Percentiles rank a stretch among this genome's conserved stretches.
These are phyloP conservation scores for Sarcophaga peregrina DNA, from an alignment of 1,140 invertebrate genomes.

Conservation along the genomic window DNA sequence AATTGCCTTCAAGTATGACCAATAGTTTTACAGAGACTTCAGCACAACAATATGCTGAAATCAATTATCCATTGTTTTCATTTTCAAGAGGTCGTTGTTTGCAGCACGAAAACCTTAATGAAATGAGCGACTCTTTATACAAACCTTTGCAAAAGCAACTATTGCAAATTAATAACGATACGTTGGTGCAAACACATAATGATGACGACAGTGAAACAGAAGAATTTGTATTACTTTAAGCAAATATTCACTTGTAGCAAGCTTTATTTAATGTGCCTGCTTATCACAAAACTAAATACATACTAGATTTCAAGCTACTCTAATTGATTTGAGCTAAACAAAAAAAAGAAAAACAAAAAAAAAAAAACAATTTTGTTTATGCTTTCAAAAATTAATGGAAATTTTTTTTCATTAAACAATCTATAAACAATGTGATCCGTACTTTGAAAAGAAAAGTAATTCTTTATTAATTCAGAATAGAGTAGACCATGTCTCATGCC, in stretches of 20 bases:
- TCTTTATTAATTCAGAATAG: background rate
- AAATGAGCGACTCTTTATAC: conserved; percentile 67
- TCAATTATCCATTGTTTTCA: conserved; percentile 84
- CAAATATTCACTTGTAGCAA: background rate
- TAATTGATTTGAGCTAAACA: too few relatives aligned
- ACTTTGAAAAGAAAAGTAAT: background rate
- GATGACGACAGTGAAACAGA: conserved; percentile 78
- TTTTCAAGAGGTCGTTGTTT: conserved; percentile 77
- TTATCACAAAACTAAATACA: conserved; percentile 9
- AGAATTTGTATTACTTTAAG: conserved; percentile 76
- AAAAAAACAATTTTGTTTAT: background rate
- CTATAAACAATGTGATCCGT: background rate
- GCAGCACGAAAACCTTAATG: conserved; percentile 67
- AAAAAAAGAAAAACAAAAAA: background rate
- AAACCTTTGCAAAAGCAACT: conserved; percentile 69
- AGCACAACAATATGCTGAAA: conserved; percentile 64
- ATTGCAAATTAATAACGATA: conserved; percentile 68
- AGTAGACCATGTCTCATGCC: conserved; percentile 6
- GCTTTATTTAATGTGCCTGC: background rate
- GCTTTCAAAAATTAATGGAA: background rate
- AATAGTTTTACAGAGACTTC: conserved; percentile 33
- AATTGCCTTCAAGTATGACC: conserved; percentile 39
- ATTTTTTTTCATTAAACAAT: background rate
- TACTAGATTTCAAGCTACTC: background rate
- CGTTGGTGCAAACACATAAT: conserved; percentile 67